Conservation (phyloP, 2,113 vertebrate species). For the Globicephala melas region DNA sequence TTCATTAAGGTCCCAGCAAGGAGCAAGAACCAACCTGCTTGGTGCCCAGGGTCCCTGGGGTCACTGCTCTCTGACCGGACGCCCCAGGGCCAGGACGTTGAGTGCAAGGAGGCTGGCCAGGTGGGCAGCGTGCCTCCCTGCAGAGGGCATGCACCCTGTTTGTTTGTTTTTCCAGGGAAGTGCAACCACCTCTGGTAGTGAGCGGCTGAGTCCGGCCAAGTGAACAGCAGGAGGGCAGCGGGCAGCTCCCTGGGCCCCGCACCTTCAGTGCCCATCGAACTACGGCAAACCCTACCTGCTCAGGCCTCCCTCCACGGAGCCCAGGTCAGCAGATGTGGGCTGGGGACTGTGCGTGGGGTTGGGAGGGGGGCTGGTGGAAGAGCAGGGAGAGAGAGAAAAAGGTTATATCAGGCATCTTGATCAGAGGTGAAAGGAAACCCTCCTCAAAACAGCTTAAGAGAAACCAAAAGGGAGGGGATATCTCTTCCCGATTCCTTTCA, state of each 20-base stretch:
- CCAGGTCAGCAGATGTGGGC: not conserved
- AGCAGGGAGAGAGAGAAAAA: not conserved
- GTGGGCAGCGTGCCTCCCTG: not conserved
- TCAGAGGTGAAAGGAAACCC: not conserved
- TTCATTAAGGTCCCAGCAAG: constrained; percentile 40
- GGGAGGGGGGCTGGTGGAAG: not conserved
- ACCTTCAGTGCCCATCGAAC: not conserved
- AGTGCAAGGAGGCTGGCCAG: not conserved
- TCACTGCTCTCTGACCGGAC: not conserved
- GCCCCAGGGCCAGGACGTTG: no score
- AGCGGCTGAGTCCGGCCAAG: not conserved
- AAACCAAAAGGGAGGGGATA: not conserved
- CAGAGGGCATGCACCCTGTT: not conserved
- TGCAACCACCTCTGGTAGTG: not conserved
- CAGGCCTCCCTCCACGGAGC: not conserved
- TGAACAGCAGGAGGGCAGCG: not conserved
- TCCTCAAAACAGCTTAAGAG: not conserved
- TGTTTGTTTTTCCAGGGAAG: not conserved
- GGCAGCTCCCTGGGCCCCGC: not conserved
- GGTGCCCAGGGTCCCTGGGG: not conserved
- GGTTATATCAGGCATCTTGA: not conserved
- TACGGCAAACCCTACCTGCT: not conserved
- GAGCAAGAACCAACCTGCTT: not conserved
- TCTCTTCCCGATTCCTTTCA: not conserved
- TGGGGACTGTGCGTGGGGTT: rapidly evolving